Evolutionary conservation across 2,888 invertebrate species (phyloP).

Genomic region (Dysmachus trigonus): DNA sequence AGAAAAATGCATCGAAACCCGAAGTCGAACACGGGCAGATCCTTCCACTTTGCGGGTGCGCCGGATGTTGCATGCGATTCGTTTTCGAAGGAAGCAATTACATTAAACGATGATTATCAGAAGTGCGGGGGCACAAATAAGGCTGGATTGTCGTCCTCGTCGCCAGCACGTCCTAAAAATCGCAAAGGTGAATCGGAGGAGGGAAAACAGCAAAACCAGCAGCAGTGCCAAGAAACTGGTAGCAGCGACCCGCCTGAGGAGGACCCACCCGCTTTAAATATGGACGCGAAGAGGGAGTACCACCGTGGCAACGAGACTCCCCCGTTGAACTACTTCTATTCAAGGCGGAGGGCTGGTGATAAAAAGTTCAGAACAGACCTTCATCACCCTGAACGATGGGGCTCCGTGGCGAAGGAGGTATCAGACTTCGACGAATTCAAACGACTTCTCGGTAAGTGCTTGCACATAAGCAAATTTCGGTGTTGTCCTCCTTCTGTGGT

Average conservation of each 20-base stretch:
- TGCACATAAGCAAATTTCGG: neutral
- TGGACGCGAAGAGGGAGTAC: neutral
- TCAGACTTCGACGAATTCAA: slow-evolving; percentile 14
- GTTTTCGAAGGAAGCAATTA: slow-evolving; percentile 18
- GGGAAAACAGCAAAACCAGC: neutral
- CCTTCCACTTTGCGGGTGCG: neutral
- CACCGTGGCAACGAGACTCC: neutral
- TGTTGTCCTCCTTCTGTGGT: neutral
- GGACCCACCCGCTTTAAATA: neutral
- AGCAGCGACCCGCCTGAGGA: neutral
- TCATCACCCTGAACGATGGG: neutral
- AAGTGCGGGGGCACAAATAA: neutral
- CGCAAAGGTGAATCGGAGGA: neutral
- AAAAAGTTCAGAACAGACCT: neutral
- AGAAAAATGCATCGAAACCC: neutral
- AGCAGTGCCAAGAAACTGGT: neutral
- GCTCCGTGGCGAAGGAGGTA: neutral
- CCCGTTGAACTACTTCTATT: neutral
- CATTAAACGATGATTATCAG: neutral
- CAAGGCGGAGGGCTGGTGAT: neutral
- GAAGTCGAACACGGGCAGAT: neutral
- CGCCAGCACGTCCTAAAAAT: neutral
- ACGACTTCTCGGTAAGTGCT: neutral
- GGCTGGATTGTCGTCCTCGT: neutral
- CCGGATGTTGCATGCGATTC: slow-evolving; percentile 5